Evolutionary conservation across 2,797 vertebrate genomes (phyloP).

Genomic region (Parotocinclus haroldoi): DNA sequence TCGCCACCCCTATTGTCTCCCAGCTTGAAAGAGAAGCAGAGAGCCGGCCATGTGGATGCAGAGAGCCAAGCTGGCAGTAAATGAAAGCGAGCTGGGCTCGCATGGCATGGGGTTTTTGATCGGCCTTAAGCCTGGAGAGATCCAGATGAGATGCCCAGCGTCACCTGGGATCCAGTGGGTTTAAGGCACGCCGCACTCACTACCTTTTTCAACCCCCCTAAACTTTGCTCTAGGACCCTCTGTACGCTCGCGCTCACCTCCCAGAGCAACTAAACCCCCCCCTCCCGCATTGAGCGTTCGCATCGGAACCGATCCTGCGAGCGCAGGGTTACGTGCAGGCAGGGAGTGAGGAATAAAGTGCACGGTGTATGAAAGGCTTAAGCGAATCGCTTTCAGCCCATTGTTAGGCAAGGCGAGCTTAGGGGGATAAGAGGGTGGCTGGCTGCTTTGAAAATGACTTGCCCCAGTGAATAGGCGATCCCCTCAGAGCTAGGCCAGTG

Average conservation of each 20-base stretch:
- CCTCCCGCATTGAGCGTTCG: conserved; percentile 54
- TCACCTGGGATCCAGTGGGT: conserved; percentile 69
- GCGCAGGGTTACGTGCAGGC: conserved; percentile 72
- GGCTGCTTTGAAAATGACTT: conserved; percentile 96
- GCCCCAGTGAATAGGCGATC: conserved; percentile 92
- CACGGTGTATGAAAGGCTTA: conserved; percentile 91
- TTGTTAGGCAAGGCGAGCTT: conserved; percentile 94
- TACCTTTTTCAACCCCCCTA: conserved; percentile 30
- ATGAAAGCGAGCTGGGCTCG: conserved; percentile 57
- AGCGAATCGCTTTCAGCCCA: conserved; percentile 97
- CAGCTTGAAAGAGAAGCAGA: neutral
- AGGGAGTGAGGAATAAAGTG: conserved; percentile 89
- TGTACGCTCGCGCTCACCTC: conserved; percentile 4
- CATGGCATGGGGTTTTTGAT: conserved; percentile 46
- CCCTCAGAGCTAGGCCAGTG: conserved; percentile 81
- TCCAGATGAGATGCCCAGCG: conserved; percentile 67
- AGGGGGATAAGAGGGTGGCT: conserved; percentile 92
- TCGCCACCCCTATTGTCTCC: too few species aligned
- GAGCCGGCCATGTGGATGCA: conserved; percentile 41
- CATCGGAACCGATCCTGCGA: conserved; percentile 72
- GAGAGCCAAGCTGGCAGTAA: conserved; percentile 59
- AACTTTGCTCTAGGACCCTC: conserved; percentile 3
- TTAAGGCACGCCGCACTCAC: conserved; percentile 44
- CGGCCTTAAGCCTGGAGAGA: conserved; percentile 43
- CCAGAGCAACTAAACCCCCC: too few species aligned